Evolutionary conservation across 2,888 invertebrate genomes (phyloP).

Genomic region (Panorpa germanica): DNA sequence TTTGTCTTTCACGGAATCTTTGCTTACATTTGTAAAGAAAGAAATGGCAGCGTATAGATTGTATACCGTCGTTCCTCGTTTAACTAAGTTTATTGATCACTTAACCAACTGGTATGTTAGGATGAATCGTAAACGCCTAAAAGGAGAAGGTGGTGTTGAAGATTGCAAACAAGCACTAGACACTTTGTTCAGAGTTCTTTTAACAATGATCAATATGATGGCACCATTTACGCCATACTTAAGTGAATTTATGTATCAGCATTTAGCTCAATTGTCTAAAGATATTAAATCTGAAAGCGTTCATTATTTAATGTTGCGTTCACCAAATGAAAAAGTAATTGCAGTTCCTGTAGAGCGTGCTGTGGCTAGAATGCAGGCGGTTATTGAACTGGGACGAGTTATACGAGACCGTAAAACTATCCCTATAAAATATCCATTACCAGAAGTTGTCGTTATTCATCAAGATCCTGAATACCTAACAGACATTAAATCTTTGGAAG

Average conservation of each 20-base stretch:
- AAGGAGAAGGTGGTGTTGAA: constrained; percentile 66
- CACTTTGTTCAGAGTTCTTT: constrained; percentile 75
- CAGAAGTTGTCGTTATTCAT: constrained; percentile 89
- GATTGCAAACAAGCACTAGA: constrained; percentile 75
- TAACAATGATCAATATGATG: constrained; percentile 81
- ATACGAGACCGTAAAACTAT: constrained; percentile 84
- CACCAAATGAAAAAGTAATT: constrained; percentile 48
- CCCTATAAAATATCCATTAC: constrained; percentile 90
- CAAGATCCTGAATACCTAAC: constrained; percentile 57
- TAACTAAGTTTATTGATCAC: constrained; percentile 93
- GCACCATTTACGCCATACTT: constrained; percentile 96
- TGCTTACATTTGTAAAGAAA: constrained; percentile 68
- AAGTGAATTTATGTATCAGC: constrained; percentile 88
- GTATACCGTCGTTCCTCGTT: constrained; percentile 85
- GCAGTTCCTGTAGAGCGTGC: constrained; percentile 74
- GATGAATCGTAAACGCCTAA: constrained; percentile 86
- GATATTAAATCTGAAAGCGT: constrained; percentile 49
- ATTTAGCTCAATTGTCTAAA: constrained; percentile 47
- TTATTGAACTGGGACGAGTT: constrained; percentile 86
- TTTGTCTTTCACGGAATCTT: constrained; percentile 84
- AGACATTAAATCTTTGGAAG: constrained; percentile 59
- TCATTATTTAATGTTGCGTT: constrained; percentile 82
- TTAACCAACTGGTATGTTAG: constrained; percentile 98
- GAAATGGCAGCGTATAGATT: constrained; percentile 92
- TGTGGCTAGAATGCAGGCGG: constrained; percentile 82